Percentiles rank a stretch among this genome's conserved stretches.
These are phyloP conservation scores for Xestia c-nigrum DNA, from an alignment of 2,888 invertebrate species.

Conservation along the genomic window DNA sequence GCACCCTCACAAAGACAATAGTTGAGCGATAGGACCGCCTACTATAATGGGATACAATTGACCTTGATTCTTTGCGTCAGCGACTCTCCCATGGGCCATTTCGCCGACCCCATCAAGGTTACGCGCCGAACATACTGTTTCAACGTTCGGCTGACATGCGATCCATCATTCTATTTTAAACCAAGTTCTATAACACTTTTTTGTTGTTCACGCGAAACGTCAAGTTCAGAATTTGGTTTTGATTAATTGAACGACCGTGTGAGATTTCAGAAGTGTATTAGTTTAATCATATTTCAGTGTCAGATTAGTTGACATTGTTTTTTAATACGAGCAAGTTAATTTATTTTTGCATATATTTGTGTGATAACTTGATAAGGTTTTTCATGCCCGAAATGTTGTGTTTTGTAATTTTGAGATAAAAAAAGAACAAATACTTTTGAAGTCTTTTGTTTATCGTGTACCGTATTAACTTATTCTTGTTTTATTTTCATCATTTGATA, in stretches of 20 bases:
- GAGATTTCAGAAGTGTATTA: conserved; percentile 38
- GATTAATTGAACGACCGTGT: conserved; percentile 54
- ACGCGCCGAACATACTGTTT: conserved; percentile 59
- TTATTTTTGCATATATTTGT: conserved; percentile 31
- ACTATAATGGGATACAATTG: conserved; percentile 72
- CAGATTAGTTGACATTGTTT: conserved; percentile 26
- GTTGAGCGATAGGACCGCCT: conserved; percentile 68
- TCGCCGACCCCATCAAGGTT: conserved; percentile 74
- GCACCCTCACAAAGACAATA: conserved; percentile 69
- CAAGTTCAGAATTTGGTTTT: conserved; percentile 46
- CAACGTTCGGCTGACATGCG: conserved; percentile 61
- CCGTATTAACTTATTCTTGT: conserved; percentile 32
- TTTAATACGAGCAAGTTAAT: conserved; percentile 7
- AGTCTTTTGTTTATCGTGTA: conserved; percentile 39
- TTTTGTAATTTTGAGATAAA: conserved; percentile 18
- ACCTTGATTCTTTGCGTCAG: conserved; percentile 81
- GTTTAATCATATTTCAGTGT: conserved; percentile 41
- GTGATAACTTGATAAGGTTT: not conserved
- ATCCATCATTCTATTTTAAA: conserved; percentile 64
- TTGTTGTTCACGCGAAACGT: conserved; percentile 46
- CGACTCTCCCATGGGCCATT: conserved; percentile 78
- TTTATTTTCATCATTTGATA: conserved; percentile 57
- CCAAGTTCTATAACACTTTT: conserved; percentile 54
- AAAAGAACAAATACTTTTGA: conserved; percentile 17
- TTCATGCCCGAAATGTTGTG: conserved; percentile 6